Evolutionary conservation across 2,888 invertebrate genomes (phyloP), one percentile per base, ranked within the genome.

Genomic region (Morpho achilles): DNA sequence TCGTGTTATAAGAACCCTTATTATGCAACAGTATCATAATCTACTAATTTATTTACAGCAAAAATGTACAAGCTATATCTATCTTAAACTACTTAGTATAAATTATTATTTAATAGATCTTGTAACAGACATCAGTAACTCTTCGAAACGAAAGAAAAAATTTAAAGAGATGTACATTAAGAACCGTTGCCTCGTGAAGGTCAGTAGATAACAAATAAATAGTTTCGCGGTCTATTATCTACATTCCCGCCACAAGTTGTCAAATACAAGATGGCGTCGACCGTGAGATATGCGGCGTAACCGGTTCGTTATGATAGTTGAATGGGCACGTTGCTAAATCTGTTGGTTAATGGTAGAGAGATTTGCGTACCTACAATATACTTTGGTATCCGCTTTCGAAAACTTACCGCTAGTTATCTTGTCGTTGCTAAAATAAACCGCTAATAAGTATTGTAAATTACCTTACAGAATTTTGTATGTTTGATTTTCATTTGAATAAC

Each of bases 221-320:
- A 46, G 52, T 56, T 58, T 51, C 43, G 45, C 46, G 50, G 59
- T 47, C 42, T 51, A 61, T 59, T 56, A 59, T 56, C 54, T 48
- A 42, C 59, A 59, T 62, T 62, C 62, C 51, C 54, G 54, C 9
- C 42, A 45, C 45, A 16, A 54, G 47, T 59, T 54, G 62, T 59
- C 59, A 59, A 59, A 53, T 47, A 57, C 53, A 58, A 54, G 58
- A 60, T 58, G 62, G 60, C 62, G 76, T 64, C 71, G 75, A 41
- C 76, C 75, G 73, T 80, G 77, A 79, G 77, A 73, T 74, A 76
- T 69, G 66, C 64, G 64, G 61, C 57, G 59, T 68, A 67, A 76
- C 73, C 71, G 71, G 78, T 75, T 54, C 10, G 42, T 48, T 73
- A 59, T 71, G 72, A 75, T 72, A 76, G 69, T 67, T 75, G 72